Conservation (phyloP, 1,140 invertebrate genomes). For the Drosophila orena region DNA sequence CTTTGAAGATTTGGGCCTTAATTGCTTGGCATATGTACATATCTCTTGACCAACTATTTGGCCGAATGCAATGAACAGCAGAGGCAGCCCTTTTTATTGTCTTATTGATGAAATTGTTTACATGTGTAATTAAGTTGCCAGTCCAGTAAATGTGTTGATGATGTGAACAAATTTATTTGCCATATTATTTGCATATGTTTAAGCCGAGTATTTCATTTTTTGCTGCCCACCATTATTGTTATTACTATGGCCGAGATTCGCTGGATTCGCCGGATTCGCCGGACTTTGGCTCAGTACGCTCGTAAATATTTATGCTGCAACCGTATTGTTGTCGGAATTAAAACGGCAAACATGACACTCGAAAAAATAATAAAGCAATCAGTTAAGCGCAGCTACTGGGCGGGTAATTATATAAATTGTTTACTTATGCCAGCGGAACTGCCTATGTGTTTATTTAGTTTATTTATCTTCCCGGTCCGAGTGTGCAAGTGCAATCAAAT, state of each 20-base stretch:
- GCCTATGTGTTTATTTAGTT: background rate
- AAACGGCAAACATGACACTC: slow-evolving; percentile 46
- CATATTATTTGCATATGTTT: slow-evolving; percentile 69
- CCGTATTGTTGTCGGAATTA: slow-evolving; percentile 43
- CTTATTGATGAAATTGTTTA: slow-evolving; percentile 55
- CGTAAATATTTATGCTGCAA: slow-evolving; percentile 40
- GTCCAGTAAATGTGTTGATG: slow-evolving; percentile 60
- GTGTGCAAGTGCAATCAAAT: slow-evolving; percentile 45
- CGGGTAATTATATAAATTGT: slow-evolving; percentile 63
- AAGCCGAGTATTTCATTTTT: slow-evolving; percentile 41
- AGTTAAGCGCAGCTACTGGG: slow-evolving; percentile 54
- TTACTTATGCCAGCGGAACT: slow-evolving; percentile 31
- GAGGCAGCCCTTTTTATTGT: slow-evolving; percentile 18
- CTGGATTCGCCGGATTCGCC: no score
- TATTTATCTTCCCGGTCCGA: slow-evolving; percentile 18
- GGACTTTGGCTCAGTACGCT: slow-evolving; percentile 8
- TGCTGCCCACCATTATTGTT: slow-evolving; percentile 18
- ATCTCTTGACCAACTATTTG: slow-evolving; percentile 9
- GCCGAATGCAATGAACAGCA: slow-evolving; percentile 11
- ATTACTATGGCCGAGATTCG: slow-evolving; percentile 23
- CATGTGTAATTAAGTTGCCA: slow-evolving; percentile 61
- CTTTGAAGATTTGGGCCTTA: slow-evolving; percentile 1
- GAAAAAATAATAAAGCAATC: slow-evolving; percentile 75
- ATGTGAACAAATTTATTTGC: slow-evolving; percentile 63
- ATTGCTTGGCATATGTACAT: background rate